Conservation (phyloP, 2,113 vertebrate species). For the Etia nguti region DNA sequence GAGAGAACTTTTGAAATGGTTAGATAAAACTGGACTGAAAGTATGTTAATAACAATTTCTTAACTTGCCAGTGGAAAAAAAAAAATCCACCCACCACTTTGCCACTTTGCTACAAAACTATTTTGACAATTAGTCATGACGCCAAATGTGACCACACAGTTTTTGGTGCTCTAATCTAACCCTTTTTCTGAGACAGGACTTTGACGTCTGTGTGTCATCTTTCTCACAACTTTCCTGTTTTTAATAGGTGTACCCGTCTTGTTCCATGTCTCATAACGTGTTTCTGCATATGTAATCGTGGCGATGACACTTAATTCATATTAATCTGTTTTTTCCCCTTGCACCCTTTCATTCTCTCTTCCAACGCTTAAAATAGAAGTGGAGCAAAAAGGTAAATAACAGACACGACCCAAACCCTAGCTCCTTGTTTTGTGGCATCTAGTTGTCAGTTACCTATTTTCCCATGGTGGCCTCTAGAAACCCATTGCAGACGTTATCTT, state of each 20-base stretch:
- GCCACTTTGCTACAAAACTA: not conserved
- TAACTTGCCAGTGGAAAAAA: not conserved
- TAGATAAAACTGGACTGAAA: not conserved
- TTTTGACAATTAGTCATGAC: not conserved
- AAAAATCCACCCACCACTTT: constrained; percentile 43
- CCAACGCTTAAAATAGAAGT: constrained; percentile 99
- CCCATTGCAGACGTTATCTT: constrained; percentile 75
- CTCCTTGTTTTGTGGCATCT: constrained; percentile 98
- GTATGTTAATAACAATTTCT: not conserved
- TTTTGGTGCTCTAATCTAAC: constrained; percentile 48
- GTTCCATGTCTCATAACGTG: constrained; percentile 88
- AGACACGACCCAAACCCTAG: constrained; percentile 91
- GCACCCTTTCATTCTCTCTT: constrained; percentile 96
- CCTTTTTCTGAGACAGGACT: constrained; percentile 79
- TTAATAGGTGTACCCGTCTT: constrained; percentile 82
- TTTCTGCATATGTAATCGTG: constrained; percentile 88
- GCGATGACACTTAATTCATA: constrained; percentile 95
- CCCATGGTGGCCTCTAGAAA: constrained; percentile 81
- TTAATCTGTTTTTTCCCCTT: constrained; percentile 97
- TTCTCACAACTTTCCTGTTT: constrained; percentile 69
- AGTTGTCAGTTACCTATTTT: constrained; percentile 88
- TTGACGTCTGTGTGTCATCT: constrained; percentile 67
- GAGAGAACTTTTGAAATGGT: not conserved
- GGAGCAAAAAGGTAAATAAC: constrained; percentile 99
- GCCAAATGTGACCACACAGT: constrained; percentile 5